phyloP scores from a whole-genome alignment of 1,140 invertebrate species.

The Dryas iulia region DNA sequence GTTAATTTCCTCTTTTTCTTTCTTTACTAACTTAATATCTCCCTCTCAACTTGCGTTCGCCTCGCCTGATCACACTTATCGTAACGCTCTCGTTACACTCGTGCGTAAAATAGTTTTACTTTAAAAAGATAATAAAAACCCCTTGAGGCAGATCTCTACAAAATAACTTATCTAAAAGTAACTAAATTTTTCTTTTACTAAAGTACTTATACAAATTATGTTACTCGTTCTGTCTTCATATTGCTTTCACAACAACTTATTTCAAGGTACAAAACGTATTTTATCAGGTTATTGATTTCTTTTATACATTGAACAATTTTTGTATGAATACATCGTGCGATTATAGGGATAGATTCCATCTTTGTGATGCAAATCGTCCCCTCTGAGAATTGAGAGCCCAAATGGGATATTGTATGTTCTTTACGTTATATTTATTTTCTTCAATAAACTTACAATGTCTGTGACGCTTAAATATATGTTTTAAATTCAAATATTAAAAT shows the following conservation, averaged over 20 bases:
- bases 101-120: no score
- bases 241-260: neutral
- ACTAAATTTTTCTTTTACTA: neutral
- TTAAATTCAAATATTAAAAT: neutral
- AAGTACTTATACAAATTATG: neutral
- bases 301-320: conserved; percentile 37
- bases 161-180: neutral
- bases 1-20: no score
- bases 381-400: conserved; percentile 52
- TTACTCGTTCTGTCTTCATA: neutral
- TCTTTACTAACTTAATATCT: no score
- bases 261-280: conserved; percentile 1
- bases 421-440: conserved; percentile 24
- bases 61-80: no score
- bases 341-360: conserved; percentile 50
- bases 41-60: no score
- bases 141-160: neutral
- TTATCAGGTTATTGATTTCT: conserved; percentile 28
- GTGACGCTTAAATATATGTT: neutral
- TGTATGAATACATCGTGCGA: conserved; percentile 44
- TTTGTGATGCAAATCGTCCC: conserved; percentile 62
- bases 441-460: neutral
- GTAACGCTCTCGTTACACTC: no score
- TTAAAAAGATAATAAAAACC: no score
- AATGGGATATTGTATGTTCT: conserved; percentile 48